These are phyloP conservation scores for Hafferia zeledoni DNA, from an alignment of 2,797 vertebrate genomes.

Conservation along the genomic window DNA sequence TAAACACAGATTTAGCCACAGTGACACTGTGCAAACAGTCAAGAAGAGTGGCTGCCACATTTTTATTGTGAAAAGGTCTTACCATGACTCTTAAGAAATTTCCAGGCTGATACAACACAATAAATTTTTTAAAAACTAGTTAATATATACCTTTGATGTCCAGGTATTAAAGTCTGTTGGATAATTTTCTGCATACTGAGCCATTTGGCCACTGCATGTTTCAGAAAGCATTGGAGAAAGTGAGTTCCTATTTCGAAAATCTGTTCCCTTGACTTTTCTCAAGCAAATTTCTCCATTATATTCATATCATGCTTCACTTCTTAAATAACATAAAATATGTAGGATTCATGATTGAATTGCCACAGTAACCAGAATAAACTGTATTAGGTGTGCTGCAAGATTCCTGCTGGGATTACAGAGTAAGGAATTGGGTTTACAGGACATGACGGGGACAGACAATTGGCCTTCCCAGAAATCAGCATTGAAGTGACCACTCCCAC, in stretches of 20 bases:
- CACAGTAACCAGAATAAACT: not conserved
- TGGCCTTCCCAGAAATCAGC: not conserved
- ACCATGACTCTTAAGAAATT: not conserved
- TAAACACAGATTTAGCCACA: not conserved
- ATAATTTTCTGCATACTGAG: not conserved
- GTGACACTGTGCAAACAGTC: not conserved
- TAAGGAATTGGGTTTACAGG: not conserved
- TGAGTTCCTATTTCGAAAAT: not conserved
- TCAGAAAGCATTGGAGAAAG: not conserved
- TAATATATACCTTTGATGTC: not conserved
- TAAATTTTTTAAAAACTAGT: not conserved
- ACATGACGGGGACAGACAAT: not conserved
- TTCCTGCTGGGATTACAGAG: not conserved
- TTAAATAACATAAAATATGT: not conserved
- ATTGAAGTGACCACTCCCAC: not conserved
- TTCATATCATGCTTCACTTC: not conserved
- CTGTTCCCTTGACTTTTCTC: not conserved
- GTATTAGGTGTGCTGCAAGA: not conserved
- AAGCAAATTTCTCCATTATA: not conserved
- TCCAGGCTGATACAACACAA: not conserved
- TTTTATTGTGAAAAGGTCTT: not conserved
- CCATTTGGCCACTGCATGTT: not conserved
- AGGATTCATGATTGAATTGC: not conserved
- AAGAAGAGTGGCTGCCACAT: not conserved
- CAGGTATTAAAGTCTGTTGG: not conserved